Conservation (phyloP, 2,797 vertebrate species). For the Enoplosus armatus region DNA sequence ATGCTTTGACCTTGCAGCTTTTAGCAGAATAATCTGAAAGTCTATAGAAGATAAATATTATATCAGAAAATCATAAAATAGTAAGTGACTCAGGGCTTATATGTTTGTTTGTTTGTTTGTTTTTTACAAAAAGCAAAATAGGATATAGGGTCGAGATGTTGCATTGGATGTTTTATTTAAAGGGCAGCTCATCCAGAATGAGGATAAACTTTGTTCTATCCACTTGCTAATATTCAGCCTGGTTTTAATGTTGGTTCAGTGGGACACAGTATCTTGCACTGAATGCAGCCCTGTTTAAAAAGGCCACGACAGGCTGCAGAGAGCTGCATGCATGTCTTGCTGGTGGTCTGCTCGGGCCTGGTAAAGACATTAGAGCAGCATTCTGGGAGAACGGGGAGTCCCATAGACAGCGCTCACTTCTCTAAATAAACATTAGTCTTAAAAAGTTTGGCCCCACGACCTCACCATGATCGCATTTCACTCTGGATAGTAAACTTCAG, state of each 20-base stretch:
- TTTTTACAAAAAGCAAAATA: background rate
- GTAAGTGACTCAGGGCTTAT: background rate
- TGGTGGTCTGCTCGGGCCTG: constrained; percentile 84
- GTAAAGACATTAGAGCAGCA: constrained; percentile 92
- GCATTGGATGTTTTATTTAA: constrained; percentile 1
- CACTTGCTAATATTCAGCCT: constrained; percentile 8
- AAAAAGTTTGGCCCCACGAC: constrained; percentile 97
- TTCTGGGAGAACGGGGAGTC: constrained; percentile 89
- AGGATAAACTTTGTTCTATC: background rate
- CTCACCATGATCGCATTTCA: constrained; percentile 93
- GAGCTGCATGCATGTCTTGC: constrained; percentile 50
- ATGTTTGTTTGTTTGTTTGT: too few relatives aligned
- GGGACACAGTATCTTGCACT: constrained; percentile 4
- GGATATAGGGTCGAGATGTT: background rate
- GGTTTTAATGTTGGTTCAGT: constrained; percentile 11
- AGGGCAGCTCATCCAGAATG: background rate
- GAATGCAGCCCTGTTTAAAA: constrained; percentile 25
- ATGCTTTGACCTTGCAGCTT: background rate
- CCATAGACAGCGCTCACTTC: constrained; percentile 95
- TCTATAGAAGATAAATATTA: background rate
- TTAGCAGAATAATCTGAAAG: background rate
- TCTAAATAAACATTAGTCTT: constrained; percentile 99
- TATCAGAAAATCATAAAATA: background rate
- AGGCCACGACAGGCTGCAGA: constrained; percentile 39
- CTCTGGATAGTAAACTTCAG: constrained; percentile 85